Evolutionary conservation across 2,113 vertebrate species (phyloP).

Genomic region (Burhinus bistriatus): DNA sequence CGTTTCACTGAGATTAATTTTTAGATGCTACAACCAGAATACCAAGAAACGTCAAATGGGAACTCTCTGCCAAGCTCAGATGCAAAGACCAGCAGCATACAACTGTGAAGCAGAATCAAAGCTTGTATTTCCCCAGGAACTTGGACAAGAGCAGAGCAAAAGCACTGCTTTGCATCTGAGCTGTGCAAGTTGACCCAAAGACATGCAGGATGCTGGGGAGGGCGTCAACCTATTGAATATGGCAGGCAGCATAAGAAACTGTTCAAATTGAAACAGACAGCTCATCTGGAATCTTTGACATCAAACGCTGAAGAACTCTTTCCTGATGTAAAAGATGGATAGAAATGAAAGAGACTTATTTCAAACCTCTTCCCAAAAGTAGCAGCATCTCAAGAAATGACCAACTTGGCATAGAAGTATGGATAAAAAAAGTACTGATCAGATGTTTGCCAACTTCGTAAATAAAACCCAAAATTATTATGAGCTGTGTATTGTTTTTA

Average conservation of each 20-base stretch:
- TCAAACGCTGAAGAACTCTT: neutral
- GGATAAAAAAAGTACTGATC: neutral
- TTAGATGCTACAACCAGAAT: neutral
- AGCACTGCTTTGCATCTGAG: neutral
- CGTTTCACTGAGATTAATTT: neutral
- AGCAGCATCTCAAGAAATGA: neutral
- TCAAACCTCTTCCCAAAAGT: neutral
- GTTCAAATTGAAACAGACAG: neutral
- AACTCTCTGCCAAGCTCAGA: neutral
- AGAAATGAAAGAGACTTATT: neutral
- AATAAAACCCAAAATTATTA: neutral
- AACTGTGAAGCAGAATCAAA: neutral
- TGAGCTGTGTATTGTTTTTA: neutral
- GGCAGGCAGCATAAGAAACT: neutral
- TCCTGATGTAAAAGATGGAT: neutral
- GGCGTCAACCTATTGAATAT: neutral
- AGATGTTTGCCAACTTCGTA: neutral
- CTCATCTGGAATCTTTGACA: neutral
- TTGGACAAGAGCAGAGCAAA: neutral
- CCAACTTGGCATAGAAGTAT: neutral
- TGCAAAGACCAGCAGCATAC: neutral
- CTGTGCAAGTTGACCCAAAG: neutral
- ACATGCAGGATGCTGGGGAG: neutral
- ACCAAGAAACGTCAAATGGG: neutral
- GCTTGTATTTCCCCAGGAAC: neutral